Conservation (phyloP, 2,888 invertebrate species). For the Mythimna lalbum region DNA sequence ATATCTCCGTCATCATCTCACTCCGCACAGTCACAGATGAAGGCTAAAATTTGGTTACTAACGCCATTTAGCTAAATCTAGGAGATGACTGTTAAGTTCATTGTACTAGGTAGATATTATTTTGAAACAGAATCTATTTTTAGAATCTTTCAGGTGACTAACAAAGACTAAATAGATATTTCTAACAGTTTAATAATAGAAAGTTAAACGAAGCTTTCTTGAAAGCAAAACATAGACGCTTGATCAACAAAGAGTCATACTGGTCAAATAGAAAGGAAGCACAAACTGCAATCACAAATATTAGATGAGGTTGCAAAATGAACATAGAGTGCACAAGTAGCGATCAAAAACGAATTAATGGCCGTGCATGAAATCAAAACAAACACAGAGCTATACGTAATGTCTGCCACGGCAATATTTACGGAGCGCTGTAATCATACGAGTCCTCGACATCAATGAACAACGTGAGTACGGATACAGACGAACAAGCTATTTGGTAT, state of each 20-base stretch:
- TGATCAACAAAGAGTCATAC: constrained; percentile 10
- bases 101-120: constrained; percentile 44
- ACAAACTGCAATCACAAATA: constrained; percentile 12
- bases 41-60: constrained; percentile 41
- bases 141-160: constrained; percentile 40
- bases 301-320: constrained; percentile 31
- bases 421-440: constrained; percentile 37
- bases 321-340: constrained; percentile 28
- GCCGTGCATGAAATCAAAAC: constrained; percentile 47
- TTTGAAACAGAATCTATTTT: constrained; percentile 35
- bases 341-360: constrained; percentile 49
- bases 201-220: constrained; percentile 24
- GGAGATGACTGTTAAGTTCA: constrained; percentile 32
- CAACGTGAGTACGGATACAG: constrained; percentile 14
- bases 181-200: constrained; percentile 17
- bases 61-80: constrained; percentile 42
- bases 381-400: constrained; percentile 34
- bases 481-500: neutral
- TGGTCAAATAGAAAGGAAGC: constrained; percentile 45
- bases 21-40: constrained; percentile 47
- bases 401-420: constrained; percentile 47
- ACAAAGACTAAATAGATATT: constrained; percentile 15
- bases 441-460: constrained; percentile 52
- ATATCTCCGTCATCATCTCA: constrained; percentile 53
- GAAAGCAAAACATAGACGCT: constrained; percentile 11